Evolutionary conservation across 2,113 vertebrate genomes (phyloP), one percentile per base, ranked within the genome.

Genomic region (Tricholaema leucomelas): DNA sequence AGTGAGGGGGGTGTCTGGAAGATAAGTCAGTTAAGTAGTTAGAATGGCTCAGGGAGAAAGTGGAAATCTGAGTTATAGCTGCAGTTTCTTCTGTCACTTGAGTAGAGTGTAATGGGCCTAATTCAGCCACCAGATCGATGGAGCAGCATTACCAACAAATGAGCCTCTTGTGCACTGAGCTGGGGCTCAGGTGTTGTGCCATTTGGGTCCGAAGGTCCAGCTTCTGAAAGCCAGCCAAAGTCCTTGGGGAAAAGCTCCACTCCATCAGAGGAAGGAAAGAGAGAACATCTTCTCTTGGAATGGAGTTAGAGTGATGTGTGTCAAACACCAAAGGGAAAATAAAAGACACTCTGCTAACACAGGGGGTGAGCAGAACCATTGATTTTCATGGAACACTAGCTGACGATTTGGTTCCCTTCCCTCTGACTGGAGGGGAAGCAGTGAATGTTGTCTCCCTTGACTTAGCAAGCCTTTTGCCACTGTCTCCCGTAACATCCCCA

Each of bases 81-180:
- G 46, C 56, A 55, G 66, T 64, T 92, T 86, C 59, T 58, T 44
- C 74, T 85, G 66, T 46, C 92, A 79, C 50, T 70, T 50, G 66
- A 92, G 78, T 5, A 70, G 71, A 40, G 35, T n/a, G 25, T 87
- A 90, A 90, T 75, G 67, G 63, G 13, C 44, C 90, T 79, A 69
- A 87, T 82, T 88, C 77, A 87, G 87, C 28, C 33, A 63, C 10
- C 3, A 35, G 84, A 94, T 90, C 74, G 1, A 92, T 95, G 64
- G 50, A 70, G 59, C n/a, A 91, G 50, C 91, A 67, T 87, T 72
- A 91, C 21, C 86, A 93, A 76, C 59, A 88, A 61, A 79, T 11
- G 67, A 94, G 50, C 19, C 74, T 77, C 40, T n/a, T 52, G 70
- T 20, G 72, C 54, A 61, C 70, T 73, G 74, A 96, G 46, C 20